Evolutionary conservation across 2,888 invertebrate genomes (phyloP), one percentile per base, ranked within the genome.

Genomic region (Lepidocyrtoides sp.): DNA sequence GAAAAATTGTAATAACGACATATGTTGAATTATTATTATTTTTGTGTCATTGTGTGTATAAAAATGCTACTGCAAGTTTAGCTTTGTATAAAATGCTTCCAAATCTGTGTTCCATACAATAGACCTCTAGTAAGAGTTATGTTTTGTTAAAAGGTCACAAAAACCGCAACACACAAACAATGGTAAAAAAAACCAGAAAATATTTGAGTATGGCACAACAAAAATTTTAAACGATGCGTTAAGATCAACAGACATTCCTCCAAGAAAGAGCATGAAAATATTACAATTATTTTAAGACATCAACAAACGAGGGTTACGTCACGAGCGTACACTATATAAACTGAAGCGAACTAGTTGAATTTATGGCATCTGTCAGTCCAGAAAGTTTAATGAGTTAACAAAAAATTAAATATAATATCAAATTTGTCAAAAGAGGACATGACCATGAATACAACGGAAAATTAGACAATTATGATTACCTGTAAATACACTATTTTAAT

Each of bases 141-240:
- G n/a, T n/a, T n/a, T n/a, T n/a, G n/a, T n/a, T n/a, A n/a, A n/a
- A n/a, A n/a, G 66, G 32, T 69, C 66, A 75, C 75, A 75, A 20
- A 75, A 44, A 75, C 75, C 48, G 44, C 23, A 75, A 48, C 48
- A 75, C 17, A 48, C 10, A 44, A 20, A 72, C 26, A 23, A 41
- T 20, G 20, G 10, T 32, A 69, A 36, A 69, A 17, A 36, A 69
- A 4, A 36, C 14, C 4, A 54, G 7, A 72, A 72, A n/a, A n/a
- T n/a, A n/a, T n/a, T n/a, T n/a, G n/a, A n/a, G n/a, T n/a, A n/a
- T n/a, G 66, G 17, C 36, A 66, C 36, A 4, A 66, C 29, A 32
- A 36, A 17, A 20, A n/a, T n/a, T n/a, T n/a, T n/a, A n/a, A n/a
- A n/a, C n/a, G n/a, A n/a, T 48, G 48, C n/a, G 8, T 48, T 48